Conservation (phyloP, 2,113 vertebrate species). For the Ancistrus triradiatus region DNA sequence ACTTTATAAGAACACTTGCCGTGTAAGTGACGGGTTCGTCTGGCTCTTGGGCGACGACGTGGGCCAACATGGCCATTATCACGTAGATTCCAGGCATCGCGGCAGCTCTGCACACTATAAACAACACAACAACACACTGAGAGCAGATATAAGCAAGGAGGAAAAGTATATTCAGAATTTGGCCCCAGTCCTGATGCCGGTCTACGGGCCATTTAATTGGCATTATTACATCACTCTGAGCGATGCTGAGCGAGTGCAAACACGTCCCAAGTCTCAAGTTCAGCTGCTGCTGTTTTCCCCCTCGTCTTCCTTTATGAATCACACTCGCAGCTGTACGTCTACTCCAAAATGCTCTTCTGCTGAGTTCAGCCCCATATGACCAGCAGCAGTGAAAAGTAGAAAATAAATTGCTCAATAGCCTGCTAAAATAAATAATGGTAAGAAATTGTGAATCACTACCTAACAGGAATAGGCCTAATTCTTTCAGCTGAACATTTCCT, state of each 20-base stretch:
- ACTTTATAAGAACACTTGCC: conserved; percentile 68
- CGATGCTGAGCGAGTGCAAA: conserved; percentile 64
- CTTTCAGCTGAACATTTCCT: no score
- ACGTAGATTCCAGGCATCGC: conserved; percentile 83
- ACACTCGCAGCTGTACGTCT: conserved; percentile 7
- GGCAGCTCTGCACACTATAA: conserved; percentile 64
- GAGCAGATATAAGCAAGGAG: conserved; percentile 17
- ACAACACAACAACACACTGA: conserved; percentile 28
- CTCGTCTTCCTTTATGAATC: conserved; percentile 6
- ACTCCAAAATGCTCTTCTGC: not conserved
- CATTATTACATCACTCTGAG: conserved; percentile 63
- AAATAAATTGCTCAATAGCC: not conserved
- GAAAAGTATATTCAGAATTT: conserved; percentile 39
- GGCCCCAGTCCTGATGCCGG: conserved; percentile 56
- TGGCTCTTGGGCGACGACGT: conserved; percentile 78
- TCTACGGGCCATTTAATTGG: conserved; percentile 62
- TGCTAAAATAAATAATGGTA: not conserved
- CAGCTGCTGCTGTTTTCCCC: conserved; percentile 25
- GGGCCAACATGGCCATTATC: conserved; percentile 75
- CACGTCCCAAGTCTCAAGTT: conserved; percentile 64
- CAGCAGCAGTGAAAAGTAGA: conserved; percentile 31
- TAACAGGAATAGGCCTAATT: no score
- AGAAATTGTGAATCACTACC: no score
- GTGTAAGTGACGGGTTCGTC: conserved; percentile 91
- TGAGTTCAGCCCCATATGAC: conserved; percentile 1